phyloP scores from a whole-genome alignment of 1,140 invertebrate genomes.

The Brachionus calyciflorus region DNA sequence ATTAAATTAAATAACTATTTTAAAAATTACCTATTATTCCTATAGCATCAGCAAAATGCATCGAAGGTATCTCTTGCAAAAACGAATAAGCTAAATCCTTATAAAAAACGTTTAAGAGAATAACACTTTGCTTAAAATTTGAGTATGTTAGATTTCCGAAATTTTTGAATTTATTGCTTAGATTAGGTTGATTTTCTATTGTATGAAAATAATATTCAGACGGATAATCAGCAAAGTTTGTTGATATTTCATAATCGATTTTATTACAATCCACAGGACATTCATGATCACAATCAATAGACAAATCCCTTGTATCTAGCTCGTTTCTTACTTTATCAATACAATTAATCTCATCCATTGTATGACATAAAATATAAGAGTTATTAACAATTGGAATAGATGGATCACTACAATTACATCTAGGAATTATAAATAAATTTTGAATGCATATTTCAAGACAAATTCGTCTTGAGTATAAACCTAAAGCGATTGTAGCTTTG shows the following conservation, averaged over 20 bases:
- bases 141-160: neutral
- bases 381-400: neutral
- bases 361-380: neutral
- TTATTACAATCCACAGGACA: constrained; percentile 9
- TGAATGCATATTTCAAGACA: constrained; percentile 1
- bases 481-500: neutral
- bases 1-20: too few species aligned
- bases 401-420: constrained; percentile 6
- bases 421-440: neutral
- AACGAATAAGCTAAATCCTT: too few species aligned
- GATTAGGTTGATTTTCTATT: neutral
- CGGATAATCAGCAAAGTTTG: neutral
- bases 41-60: too few species aligned
- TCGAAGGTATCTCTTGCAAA: too few species aligned
- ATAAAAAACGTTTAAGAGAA: neutral
- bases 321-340: neutral
- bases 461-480: neutral
- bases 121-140: neutral
- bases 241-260: neutral
- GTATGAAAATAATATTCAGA: constrained; percentile 23
- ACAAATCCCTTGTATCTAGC: neutral
- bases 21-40: too few species aligned
- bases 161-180: neutral
- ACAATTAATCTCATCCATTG: neutral
- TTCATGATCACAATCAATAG: neutral